Conservation (phyloP, 2,888 invertebrate species). For the Scaptomyza caliginosa region DNA sequence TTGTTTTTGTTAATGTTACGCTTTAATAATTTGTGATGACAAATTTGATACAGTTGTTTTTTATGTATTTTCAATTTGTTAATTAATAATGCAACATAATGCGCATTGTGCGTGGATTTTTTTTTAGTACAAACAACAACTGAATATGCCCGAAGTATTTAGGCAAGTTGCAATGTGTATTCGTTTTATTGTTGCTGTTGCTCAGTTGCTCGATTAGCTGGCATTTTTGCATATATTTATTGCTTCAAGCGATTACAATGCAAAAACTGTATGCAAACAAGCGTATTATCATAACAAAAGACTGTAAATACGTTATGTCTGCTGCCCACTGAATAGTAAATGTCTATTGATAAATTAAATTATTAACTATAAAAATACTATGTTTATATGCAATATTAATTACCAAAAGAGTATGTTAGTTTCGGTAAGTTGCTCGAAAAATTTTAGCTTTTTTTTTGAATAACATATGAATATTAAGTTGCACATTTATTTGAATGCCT, state of each 20-base stretch:
- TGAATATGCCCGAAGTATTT: background rate
- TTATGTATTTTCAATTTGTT: background rate
- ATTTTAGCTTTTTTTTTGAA: too few relatives aligned
- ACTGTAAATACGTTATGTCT: background rate
- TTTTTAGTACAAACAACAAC: conserved; percentile 27
- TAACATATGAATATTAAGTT: background rate
- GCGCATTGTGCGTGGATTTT: conserved; percentile 5
- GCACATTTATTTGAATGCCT: background rate
- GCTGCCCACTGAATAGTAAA: background rate
- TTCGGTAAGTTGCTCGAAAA: background rate
- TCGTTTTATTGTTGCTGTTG: background rate
- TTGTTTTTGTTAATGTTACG: conserved; percentile 13
- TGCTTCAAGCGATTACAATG: background rate
- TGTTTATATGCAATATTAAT: background rate
- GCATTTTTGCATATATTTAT: background rate
- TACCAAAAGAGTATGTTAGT: background rate
- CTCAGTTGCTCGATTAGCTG: background rate
- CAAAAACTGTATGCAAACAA: background rate
- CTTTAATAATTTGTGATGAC: conserved; percentile 24
- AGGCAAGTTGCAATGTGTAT: background rate
- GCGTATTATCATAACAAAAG: background rate
- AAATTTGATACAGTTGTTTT: background rate
- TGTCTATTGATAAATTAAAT: background rate
- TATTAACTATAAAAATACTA: too few relatives aligned
- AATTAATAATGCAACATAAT: conserved; percentile 12